Evolutionary conservation across 2,888 invertebrate species (phyloP).

Genomic region (Bimastos eiseni): DNA sequence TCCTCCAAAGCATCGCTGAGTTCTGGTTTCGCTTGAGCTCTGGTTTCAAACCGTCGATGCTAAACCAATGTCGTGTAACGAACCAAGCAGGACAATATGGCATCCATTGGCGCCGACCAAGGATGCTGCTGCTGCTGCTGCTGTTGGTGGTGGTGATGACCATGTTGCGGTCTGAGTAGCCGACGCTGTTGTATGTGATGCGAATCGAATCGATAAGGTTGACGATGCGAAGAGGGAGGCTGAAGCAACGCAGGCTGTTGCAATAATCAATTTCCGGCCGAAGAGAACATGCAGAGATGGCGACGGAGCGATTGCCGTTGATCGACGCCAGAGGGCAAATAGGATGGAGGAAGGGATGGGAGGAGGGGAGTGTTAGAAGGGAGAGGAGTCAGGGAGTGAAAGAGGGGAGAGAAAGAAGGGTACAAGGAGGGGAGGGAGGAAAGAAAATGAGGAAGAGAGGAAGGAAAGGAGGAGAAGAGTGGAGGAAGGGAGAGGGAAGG

Average conservation of each 20-base stretch:
- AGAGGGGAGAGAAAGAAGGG: not conserved
- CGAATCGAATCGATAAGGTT: not conserved
- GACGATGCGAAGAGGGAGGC: not conserved
- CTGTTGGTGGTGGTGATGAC: not conserved
- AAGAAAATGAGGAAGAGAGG: not conserved
- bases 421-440: not conserved
- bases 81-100: not conserved
- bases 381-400: not conserved
- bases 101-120: not conserved
- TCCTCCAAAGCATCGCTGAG: not conserved
- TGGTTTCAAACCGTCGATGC: not conserved
- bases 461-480: not conserved
- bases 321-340: not conserved
- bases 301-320: not conserved
- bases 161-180: not conserved
- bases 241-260: not conserved
- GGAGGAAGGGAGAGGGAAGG: not conserved
- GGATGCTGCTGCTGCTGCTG: too few species aligned
- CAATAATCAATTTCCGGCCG: not conserved
- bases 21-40: not conserved
- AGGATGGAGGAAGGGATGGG: not conserved
- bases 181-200: not conserved
- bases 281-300: not conserved
- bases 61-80: not conserved
- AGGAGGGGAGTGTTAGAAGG: not conserved